phyloP scores from a whole-genome alignment of 2,888 invertebrate species.

The Leucoma salicis region DNA sequence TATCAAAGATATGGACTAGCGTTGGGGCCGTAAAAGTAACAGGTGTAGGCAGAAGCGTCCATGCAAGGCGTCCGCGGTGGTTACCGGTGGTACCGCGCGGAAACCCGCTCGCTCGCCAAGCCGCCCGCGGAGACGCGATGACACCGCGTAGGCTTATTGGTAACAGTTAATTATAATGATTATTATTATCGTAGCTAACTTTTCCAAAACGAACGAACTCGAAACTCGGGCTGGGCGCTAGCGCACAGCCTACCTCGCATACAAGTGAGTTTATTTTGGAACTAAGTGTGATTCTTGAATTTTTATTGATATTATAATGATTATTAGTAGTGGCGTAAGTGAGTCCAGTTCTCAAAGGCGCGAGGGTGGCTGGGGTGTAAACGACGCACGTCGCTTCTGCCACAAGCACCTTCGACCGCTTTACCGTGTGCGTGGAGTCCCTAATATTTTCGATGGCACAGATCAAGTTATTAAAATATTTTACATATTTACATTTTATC shows the following conservation, averaged over 20 bases:
- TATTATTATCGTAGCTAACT: conserved; percentile 82
- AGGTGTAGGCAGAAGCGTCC: conserved; percentile 8
- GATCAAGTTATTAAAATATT: conserved; percentile 80
- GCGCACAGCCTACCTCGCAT: conserved; percentile 87
- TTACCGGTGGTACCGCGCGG: conserved; percentile 29
- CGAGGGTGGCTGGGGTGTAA: conserved; percentile 59
- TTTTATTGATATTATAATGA: conserved; percentile 83
- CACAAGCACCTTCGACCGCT: conserved; percentile 48
- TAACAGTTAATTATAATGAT: conserved; percentile 80
- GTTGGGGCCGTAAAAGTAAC: conserved; percentile 13
- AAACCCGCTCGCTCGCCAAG: conserved; percentile 32
- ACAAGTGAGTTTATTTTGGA: conserved; percentile 89
- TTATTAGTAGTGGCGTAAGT: conserved; percentile 81
- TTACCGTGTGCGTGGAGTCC: conserved; percentile 77
- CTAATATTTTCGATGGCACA: conserved; percentile 79
- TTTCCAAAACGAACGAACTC: conserved; percentile 84
- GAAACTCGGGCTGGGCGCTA: conserved; percentile 82
- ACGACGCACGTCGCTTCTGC: conserved; percentile 46
- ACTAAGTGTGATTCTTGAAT: conserved; percentile 89
- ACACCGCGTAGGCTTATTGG: conserved; percentile 80
- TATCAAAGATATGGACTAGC: conserved; percentile 12
- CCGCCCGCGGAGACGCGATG: conserved; percentile 74
- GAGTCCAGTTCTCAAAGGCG: conserved; percentile 60
- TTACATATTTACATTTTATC: conserved; percentile 82
- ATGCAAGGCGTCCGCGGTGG: conserved; percentile 21